Percentiles rank a stretch among this genome's conserved stretches.
These are phyloP conservation scores for Colistium nudipinnis DNA, from an alignment of 2,113 vertebrate species.

Conservation along the genomic window DNA sequence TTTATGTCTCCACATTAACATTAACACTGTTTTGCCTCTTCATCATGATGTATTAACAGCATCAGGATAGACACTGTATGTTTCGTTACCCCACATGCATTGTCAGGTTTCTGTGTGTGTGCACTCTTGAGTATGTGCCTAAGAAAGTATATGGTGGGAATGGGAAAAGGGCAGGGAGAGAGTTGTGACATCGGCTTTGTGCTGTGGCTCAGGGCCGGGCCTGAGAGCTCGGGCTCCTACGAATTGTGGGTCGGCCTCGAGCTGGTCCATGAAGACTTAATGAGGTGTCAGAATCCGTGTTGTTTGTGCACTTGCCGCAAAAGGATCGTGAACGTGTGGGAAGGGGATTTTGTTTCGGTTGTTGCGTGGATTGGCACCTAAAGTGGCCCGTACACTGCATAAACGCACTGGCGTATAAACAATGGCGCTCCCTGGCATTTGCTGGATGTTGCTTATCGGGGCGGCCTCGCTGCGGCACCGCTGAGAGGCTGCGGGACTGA, in stretches of 20 bases:
- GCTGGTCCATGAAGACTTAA: conserved; percentile 39
- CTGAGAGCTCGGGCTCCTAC: not conserved
- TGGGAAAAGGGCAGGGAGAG: too few relatives aligned
- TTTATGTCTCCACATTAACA: conserved; percentile 14
- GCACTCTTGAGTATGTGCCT: not conserved
- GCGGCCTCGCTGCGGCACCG: conserved; percentile 39
- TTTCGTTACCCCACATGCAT: conserved; percentile 8
- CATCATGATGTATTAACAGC: conserved; percentile 7
- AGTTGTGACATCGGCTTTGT: not conserved
- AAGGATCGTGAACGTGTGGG: not conserved
- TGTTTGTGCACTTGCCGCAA: conserved; percentile 13
- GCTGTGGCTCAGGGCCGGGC: conserved; percentile 5
- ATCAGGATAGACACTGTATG: not conserved
- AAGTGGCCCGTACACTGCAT: not conserved
- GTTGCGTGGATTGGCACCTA: conserved; percentile 14
- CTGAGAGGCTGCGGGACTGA: conserved; percentile 58
- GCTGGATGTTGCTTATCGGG: conserved; percentile 61
- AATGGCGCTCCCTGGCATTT: conserved; percentile 34
- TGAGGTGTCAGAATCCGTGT: conserved; percentile 47
- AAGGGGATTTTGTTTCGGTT: conserved; percentile 8
- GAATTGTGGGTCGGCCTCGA: not conserved
- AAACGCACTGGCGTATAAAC: conserved; percentile 38
- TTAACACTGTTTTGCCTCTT: not conserved
- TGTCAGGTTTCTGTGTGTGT: not conserved
- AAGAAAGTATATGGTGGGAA: not conserved